Evolutionary conservation across 1,140 invertebrate species (phyloP).

Genomic region (Megalopta genalis): DNA sequence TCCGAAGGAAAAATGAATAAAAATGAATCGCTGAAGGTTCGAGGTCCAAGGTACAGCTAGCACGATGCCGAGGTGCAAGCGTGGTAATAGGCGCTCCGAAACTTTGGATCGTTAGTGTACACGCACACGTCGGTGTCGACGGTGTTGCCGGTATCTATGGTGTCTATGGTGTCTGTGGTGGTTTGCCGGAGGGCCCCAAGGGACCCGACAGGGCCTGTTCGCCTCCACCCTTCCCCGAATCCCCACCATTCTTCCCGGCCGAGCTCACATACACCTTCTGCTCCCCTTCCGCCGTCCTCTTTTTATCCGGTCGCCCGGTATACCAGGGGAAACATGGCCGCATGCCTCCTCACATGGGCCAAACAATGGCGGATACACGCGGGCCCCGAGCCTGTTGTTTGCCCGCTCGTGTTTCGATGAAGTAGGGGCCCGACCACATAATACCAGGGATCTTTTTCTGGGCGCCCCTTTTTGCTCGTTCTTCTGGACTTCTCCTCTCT

Average conservation of each 20-base stretch:
- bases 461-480: conserved; percentile 34
- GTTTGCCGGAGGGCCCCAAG: conserved; percentile 29
- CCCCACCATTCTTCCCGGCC: conserved; percentile 51
- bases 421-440: conserved; percentile 56
- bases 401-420: conserved; percentile 67
- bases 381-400: conserved; percentile 65
- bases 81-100: conserved; percentile 20
- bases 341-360: conserved; percentile 74
- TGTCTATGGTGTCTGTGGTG: background rate
- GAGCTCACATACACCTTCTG: conserved; percentile 65
- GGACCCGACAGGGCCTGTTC: conserved; percentile 41
- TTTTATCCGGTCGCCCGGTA: conserved; percentile 73
- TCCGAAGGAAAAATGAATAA: no score
- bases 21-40: background rate
- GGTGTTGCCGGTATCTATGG: no score
- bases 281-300: conserved; percentile 65
- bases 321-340: conserved; percentile 77
- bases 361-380: conserved; percentile 77
- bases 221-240: conserved; percentile 46
- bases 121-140: background rate
- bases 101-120: conserved; percentile 9
- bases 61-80: background rate
- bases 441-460: conserved; percentile 45
- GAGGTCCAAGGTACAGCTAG: background rate
- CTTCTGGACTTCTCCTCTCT: background rate